These are phyloP conservation scores for Chiloscyllium punctatum DNA, from an alignment of 2,797 vertebrate species.

Conservation along the genomic window DNA sequence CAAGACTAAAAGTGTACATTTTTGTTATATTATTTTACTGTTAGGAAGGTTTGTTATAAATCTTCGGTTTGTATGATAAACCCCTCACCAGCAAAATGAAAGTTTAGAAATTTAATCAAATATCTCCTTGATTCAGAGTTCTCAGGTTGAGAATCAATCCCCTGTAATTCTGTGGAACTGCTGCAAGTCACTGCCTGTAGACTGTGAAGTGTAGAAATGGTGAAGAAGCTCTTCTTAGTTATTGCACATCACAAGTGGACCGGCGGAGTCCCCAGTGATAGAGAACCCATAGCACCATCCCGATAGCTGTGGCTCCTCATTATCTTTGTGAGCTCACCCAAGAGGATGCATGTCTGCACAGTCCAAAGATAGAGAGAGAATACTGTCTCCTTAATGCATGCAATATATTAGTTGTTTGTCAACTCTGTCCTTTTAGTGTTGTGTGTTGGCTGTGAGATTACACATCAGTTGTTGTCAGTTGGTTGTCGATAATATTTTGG, in stretches of 20 bases:
- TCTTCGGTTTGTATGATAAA: slow-evolving; percentile 19
- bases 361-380: background rate
- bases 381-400: slow-evolving; percentile 26
- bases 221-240: background rate
- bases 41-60: background rate
- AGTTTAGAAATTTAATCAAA: slow-evolving; percentile 29
- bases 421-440: background rate
- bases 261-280: background rate
- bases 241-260: slow-evolving; percentile 22
- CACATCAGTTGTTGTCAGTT: slow-evolving; percentile 27
- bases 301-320: background rate
- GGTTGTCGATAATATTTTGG: slow-evolving; percentile 21
- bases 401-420: slow-evolving; percentile 25
- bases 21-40: slow-evolving; percentile 21
- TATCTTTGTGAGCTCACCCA: background rate
- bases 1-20: background rate
- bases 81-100: slow-evolving; percentile 30
- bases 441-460: background rate
- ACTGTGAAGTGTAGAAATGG: background rate
- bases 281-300: background rate
- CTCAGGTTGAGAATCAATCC: background rate
- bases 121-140: background rate
- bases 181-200: background rate
- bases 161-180: background rate
- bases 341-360: background rate